Evolutionary conservation across 2,797 vertebrate species (phyloP).

Genomic region (Nannoperca obscura): DNA sequence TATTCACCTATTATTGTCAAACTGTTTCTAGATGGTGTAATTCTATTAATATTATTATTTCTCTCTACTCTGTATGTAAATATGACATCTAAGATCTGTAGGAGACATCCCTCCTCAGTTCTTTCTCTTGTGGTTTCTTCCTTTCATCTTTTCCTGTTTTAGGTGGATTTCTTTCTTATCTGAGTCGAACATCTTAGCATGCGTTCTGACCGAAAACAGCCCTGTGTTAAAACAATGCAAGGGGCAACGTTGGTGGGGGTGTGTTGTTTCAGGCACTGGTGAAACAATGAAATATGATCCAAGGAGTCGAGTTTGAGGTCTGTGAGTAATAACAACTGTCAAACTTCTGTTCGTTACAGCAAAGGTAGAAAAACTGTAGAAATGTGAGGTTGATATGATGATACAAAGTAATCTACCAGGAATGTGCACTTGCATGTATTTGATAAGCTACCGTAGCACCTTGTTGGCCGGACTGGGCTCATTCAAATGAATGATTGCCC

Average conservation of each 20-base stretch:
- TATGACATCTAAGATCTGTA: not conserved
- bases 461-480: not conserved
- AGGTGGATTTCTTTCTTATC: not conserved
- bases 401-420: not conserved
- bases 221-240: not conserved
- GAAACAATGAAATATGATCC: conserved; percentile 7
- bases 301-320: not conserved
- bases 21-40: not conserved
- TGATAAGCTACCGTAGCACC: not conserved
- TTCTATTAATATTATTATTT: not conserved
- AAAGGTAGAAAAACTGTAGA: not conserved
- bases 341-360: not conserved
- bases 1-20: not conserved
- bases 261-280: not conserved
- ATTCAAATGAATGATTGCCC: not conserved
- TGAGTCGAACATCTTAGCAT: not conserved
- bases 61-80: not conserved
- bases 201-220: not conserved
- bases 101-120: not conserved
- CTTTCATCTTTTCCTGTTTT: not conserved
- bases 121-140: not conserved
- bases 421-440: not conserved
- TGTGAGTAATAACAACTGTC: not conserved
- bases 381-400: not conserved
- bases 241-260: not conserved